These are phyloP conservation scores for Bovichtus diacanthus DNA, from an alignment of 2,797 vertebrate species.

Conservation along the genomic window DNA sequence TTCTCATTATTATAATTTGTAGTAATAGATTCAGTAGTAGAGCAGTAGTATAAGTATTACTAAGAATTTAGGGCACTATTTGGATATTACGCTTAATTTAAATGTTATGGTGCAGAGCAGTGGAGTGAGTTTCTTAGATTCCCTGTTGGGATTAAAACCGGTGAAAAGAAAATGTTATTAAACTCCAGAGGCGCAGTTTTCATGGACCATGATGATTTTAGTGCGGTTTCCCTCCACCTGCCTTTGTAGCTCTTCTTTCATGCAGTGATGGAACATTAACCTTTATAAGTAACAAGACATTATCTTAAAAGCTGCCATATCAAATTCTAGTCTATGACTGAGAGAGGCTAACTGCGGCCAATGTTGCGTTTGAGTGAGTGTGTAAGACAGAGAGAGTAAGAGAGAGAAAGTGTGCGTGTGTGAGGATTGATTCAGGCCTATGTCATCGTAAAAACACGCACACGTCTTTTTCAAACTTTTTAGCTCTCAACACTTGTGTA, in stretches of 20 bases:
- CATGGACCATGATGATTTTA: slow-evolving; percentile 46
- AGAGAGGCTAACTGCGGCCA: slow-evolving; percentile 36
- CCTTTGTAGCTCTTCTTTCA: slow-evolving; percentile 54
- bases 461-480: not conserved
- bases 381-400: slow-evolving; percentile 3
- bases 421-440: not conserved
- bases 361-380: not conserved
- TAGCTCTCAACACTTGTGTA: not conserved
- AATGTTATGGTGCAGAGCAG: slow-evolving; percentile 38
- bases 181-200: slow-evolving; percentile 47
- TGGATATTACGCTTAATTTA: slow-evolving; percentile 35
- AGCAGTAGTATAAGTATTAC: not conserved
- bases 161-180: slow-evolving; percentile 45
- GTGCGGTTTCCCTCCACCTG: slow-evolving; percentile 39
- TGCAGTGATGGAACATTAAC: slow-evolving; percentile 51
- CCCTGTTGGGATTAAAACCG: slow-evolving; percentile 35
- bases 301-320: slow-evolving; percentile 69
- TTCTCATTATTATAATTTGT: not conserved
- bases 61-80: slow-evolving; percentile 15
- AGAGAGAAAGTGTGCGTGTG: not conserved
- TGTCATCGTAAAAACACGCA: not conserved
- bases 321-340: slow-evolving; percentile 69
- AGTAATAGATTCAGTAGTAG: not conserved
- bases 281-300: slow-evolving; percentile 77
- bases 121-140: slow-evolving; percentile 29